phyloP scores from a whole-genome alignment of 2,888 invertebrate species.

The Molanna angustata region DNA sequence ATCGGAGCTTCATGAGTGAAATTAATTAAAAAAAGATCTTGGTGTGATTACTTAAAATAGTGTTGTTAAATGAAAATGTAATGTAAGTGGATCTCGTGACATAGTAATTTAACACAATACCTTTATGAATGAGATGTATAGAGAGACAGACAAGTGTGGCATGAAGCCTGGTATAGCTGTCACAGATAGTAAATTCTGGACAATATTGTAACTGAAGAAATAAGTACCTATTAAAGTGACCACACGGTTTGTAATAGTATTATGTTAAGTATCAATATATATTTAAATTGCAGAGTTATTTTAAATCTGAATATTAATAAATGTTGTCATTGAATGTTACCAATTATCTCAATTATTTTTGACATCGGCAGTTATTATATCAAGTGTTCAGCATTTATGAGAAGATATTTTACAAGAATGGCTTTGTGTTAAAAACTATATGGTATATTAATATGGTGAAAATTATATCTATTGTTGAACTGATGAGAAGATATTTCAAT shows the following conservation, averaged over 20 bases:
- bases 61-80: slow-evolving; percentile 24
- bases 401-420: slow-evolving; percentile 10
- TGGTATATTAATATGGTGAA: slow-evolving; percentile 11
- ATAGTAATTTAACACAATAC: no score
- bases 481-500: no score
- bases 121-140: no score
- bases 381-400: slow-evolving; percentile 19
- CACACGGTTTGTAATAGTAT: slow-evolving; percentile 17
- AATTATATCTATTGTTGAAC: no score
- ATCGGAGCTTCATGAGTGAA: no score
- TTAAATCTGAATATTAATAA: slow-evolving; percentile 12
- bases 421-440: slow-evolving; percentile 13
- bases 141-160: no score
- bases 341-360: slow-evolving; percentile 22
- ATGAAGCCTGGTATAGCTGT: no score
- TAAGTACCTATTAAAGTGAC: slow-evolving; percentile 20
- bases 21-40: slow-evolving; percentile 1
- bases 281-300: slow-evolving; percentile 11
- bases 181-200: no score
- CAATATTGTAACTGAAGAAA: no score
- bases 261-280: slow-evolving; percentile 2
- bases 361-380: slow-evolving; percentile 13
- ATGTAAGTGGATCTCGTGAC: slow-evolving; percentile 29
- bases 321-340: slow-evolving; percentile 23
- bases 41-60: slow-evolving; percentile 32